Conservation (phyloP, 2,888 invertebrate genomes). For the Scaptomyza polygonia region DNA sequence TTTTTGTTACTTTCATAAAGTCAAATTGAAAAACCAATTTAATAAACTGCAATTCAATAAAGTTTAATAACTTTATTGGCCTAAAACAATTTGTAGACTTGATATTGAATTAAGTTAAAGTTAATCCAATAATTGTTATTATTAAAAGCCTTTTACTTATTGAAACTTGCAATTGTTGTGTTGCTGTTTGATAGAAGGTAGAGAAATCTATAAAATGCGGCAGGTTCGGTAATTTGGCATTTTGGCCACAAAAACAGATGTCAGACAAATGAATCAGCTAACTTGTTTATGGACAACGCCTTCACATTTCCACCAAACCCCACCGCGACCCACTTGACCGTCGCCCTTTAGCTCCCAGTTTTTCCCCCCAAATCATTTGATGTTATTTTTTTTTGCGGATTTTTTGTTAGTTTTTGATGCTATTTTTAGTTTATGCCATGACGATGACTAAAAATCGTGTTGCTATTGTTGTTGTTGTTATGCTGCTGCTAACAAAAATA, state of each 20-base stretch:
- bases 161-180: background rate
- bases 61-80: no score
- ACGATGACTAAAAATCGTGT: conserved; percentile 23
- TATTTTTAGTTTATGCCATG: background rate
- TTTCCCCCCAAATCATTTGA: background rate
- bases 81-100: no score
- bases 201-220: conserved; percentile 13
- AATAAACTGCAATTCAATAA: background rate
- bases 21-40: no score
- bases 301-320: conserved; percentile 10
- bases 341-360: conserved; percentile 14
- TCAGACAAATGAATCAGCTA: conserved; percentile 41
- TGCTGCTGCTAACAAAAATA: background rate
- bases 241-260: conserved; percentile 35
- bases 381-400: background rate
- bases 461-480: background rate
- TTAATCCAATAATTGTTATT: no score
- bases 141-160: no score
- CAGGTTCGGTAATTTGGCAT: conserved; percentile 29
- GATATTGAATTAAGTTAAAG: no score
- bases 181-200: background rate
- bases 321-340: background rate
- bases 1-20: no score
- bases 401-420: conserved; percentile 1
- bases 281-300: conserved; percentile 38